A percentile compares a stretch with the other conserved stretches of the same genome.
Conservation (phyloP, 1,140 invertebrate genomes). For the Kradibia gibbosae region DNA sequence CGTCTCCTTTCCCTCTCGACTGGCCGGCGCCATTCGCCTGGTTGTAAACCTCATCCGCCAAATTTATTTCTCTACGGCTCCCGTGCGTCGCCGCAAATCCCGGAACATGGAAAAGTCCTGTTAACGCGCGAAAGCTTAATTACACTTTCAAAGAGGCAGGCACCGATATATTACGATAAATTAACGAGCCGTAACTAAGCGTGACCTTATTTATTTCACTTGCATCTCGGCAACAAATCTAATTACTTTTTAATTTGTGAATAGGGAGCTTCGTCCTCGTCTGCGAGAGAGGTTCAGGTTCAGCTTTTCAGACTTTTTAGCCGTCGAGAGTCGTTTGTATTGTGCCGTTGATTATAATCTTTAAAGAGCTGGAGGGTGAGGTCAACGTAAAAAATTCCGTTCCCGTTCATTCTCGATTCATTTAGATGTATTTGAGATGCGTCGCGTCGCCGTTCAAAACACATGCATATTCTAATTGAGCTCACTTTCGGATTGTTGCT, state of each 20-base stretch:
- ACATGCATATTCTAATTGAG: no score
- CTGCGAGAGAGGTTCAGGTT: neutral
- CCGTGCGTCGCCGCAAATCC: conserved; percentile 15
- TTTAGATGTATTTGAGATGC: no score
- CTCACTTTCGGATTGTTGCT: no score
- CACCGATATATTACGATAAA: no score
- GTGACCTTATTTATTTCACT: neutral
- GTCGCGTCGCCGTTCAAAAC: no score
- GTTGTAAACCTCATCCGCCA: neutral
- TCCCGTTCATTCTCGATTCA: neutral
- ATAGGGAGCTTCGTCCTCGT: neutral
- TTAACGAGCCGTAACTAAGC: neutral
- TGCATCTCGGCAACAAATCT: neutral
- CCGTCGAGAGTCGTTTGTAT: neutral
- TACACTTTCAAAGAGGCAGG: neutral
- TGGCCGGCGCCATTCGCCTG: neutral
- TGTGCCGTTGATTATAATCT: neutral
- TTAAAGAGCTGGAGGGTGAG: neutral
- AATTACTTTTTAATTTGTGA: neutral
- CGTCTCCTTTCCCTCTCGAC: neutral
- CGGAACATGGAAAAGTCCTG: conserved; percentile 45
- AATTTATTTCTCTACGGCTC: neutral
- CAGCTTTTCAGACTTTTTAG: no score
- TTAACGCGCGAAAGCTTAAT: conserved; percentile 4
- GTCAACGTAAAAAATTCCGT: neutral